Evolutionary conservation across 2,797 vertebrate genomes (phyloP).

Genomic region (Cichlasoma orientale): DNA sequence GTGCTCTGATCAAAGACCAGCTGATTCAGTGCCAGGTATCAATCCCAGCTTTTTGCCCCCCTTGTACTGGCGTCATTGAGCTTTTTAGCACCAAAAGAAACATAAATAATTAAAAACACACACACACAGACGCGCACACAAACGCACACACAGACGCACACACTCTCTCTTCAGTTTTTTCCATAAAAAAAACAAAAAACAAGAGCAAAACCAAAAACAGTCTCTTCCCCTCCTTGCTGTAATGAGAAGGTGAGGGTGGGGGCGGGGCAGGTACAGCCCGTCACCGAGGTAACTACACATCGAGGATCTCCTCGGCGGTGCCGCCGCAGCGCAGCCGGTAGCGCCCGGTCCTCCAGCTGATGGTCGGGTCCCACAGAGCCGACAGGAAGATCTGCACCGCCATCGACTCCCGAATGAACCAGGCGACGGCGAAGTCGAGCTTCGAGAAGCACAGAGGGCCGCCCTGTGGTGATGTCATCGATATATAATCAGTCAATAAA

Average conservation of each 20-base stretch:
- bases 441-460: slow-evolving; percentile 92
- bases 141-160: not conserved
- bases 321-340: slow-evolving; percentile 96
- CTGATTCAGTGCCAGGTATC: slow-evolving; percentile 17
- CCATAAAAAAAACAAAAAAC: slow-evolving; percentile 19
- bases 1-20: slow-evolving; percentile 16
- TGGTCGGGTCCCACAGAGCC: slow-evolving; percentile 96
- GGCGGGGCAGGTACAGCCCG: not conserved
- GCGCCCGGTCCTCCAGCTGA: slow-evolving; percentile 97
- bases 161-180: slow-evolving; percentile 12
- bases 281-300: slow-evolving; percentile 81
- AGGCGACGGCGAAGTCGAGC: slow-evolving; percentile 96
- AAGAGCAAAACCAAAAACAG: slow-evolving; percentile 27
- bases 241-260: not conserved
- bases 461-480: slow-evolving; percentile 77
- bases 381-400: slow-evolving; percentile 97
- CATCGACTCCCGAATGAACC: slow-evolving; percentile 99
- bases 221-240: slow-evolving; percentile 22
- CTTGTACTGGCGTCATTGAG: slow-evolving; percentile 36
- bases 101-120: slow-evolving; percentile 65
- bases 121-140: not conserved
- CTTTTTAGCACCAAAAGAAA: slow-evolving; percentile 72
- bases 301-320: slow-evolving; percentile 96
- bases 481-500: not conserved
- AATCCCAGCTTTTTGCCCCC: too few relatives aligned